Evolutionary conservation across 2,113 vertebrate genomes (phyloP).

Genomic region (Erpornis zantholeuca): DNA sequence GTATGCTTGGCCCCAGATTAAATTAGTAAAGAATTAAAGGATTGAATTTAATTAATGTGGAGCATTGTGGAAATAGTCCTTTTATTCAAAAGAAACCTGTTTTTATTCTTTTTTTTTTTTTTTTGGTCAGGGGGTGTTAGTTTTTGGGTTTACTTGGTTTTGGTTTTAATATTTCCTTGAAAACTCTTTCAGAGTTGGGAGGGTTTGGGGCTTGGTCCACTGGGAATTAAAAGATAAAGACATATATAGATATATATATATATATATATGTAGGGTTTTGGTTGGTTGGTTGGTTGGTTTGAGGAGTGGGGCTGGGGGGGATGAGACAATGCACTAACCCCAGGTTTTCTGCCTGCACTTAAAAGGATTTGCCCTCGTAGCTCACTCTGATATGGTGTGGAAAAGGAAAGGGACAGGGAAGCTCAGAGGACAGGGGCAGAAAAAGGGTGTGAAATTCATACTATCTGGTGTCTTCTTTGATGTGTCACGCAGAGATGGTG

Average conservation of each 20-base stretch:
- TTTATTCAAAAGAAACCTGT: neutral
- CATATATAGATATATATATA: neutral
- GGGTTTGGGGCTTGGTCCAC: neutral
- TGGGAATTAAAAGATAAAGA: neutral
- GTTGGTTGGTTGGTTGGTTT: neutral
- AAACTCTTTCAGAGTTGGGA: neutral
- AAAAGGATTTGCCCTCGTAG: constrained; percentile 43
- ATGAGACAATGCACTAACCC: neutral
- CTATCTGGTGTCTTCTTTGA: constrained; percentile 52
- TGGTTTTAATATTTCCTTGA: neutral
- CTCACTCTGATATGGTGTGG: constrained; percentile 3
- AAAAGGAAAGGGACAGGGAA: neutral
- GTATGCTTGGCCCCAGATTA: neutral
- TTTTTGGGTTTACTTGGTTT: neutral
- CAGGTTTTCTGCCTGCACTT: constrained; percentile 12
- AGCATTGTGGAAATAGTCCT: neutral
- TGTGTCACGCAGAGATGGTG: constrained; percentile 48
- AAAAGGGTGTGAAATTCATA: constrained; percentile 38
- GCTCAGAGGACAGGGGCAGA: neutral
- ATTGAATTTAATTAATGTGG: neutral
- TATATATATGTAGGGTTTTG: neutral
- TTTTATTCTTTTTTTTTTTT: neutral
- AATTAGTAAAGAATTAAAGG: neutral
- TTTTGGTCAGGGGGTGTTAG: rapidly evolving
- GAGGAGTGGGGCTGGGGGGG: neutral